These are phyloP conservation scores for Catocala sponsa DNA, from an alignment of 2,888 invertebrate genomes.

Conservation along the genomic window DNA sequence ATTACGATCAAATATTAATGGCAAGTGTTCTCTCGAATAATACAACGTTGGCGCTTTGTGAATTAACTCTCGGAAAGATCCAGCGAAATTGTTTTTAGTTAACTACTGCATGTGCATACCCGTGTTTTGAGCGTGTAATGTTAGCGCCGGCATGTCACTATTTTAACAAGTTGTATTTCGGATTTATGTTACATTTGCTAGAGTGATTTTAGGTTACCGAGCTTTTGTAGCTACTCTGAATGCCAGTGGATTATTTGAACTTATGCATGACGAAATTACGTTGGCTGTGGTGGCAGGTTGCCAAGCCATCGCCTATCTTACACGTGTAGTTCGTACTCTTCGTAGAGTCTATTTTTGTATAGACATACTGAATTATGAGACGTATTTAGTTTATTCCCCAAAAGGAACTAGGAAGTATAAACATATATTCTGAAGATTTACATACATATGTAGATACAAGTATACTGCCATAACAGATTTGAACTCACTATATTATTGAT, in stretches of 20 bases:
- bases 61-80: constrained; percentile 35
- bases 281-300: neutral
- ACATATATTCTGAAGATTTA: neutral
- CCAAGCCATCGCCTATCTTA: neutral
- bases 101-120: constrained; percentile 33
- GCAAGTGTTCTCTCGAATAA: constrained; percentile 45
- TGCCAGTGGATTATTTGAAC: constrained; percentile 11
- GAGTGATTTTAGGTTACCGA: constrained; percentile 2
- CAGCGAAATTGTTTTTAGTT: constrained; percentile 35
- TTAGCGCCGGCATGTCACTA: constrained; percentile 2
- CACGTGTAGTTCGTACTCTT: neutral
- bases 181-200: constrained; percentile 8
- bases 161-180: constrained; percentile 12
- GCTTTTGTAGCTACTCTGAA: constrained; percentile 1
- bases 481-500: too few relatives aligned
- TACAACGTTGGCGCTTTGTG: constrained; percentile 36
- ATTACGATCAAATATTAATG: constrained; percentile 73
- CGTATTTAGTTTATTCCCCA: too few relatives aligned
- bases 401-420: neutral
- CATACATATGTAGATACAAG: neutral
- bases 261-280: constrained; percentile 13
- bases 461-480: too few relatives aligned
- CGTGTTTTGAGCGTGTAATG: constrained; percentile 8
- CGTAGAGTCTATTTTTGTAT: neutral
- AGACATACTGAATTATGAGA: neutral